phyloP scores from a whole-genome alignment of 2,888 invertebrate genomes.

The Agrotis exclamationis region DNA sequence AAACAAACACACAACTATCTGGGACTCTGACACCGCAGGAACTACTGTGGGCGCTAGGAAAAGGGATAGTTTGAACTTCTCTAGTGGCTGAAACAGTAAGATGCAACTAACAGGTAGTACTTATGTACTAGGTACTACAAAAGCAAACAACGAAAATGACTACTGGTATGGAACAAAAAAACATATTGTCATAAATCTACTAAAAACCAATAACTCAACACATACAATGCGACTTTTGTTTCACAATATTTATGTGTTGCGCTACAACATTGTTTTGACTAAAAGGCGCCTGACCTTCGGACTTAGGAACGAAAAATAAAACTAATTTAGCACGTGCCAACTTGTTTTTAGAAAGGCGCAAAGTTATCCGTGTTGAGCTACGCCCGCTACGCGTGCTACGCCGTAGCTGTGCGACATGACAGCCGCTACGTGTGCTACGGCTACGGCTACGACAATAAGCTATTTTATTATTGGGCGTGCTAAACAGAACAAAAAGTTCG shows the following conservation, averaged over 20 bases:
- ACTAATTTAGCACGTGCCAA: slow-evolving; percentile 58
- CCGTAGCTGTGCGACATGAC: slow-evolving; percentile 61
- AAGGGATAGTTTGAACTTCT: slow-evolving; percentile 26
- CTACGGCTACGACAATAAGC: slow-evolving; percentile 59
- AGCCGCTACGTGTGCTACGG: slow-evolving; percentile 66
- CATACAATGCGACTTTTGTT: slow-evolving; percentile 11
- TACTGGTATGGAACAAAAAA: slow-evolving; percentile 6
- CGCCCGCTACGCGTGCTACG: slow-evolving; percentile 32
- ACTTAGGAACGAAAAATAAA: slow-evolving; percentile 46
- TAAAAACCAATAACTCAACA: slow-evolving; percentile 28
- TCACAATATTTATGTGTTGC: slow-evolving; percentile 44
- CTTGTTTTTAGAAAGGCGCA: slow-evolving; percentile 55
- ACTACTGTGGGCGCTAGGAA: not conserved
- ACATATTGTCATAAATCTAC: slow-evolving; percentile 16
- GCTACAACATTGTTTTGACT: slow-evolving; percentile 44
- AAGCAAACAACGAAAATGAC: not conserved
- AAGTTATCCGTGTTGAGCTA: slow-evolving; percentile 54
- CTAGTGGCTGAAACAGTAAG: not conserved
- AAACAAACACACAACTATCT: slow-evolving; percentile 44
- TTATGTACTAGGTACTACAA: not conserved
- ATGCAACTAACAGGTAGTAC: not conserved
- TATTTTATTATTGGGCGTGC: slow-evolving; percentile 49
- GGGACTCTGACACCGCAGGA: slow-evolving; percentile 12
- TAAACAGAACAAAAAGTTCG: slow-evolving; percentile 43
- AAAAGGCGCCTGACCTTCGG: slow-evolving; percentile 42